Percentiles rank a stretch among this genome's conserved stretches.
These are phyloP conservation scores for Malurus melanocephalus DNA, from an alignment of 2,113 vertebrate species.

Conservation along the genomic window DNA sequence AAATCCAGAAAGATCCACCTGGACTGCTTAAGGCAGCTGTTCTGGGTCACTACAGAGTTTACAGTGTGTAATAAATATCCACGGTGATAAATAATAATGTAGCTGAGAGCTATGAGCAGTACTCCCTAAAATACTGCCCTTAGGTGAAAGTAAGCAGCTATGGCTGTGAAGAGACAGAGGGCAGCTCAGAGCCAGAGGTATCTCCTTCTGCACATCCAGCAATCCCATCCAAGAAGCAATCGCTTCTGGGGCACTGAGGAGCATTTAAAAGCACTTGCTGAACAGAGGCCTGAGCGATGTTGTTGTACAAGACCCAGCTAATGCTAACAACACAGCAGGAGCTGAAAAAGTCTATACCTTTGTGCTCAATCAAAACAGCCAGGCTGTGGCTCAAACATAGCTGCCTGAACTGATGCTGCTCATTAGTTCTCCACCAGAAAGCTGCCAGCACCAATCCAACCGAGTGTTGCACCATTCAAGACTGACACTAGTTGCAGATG, in stretches of 20 bases:
- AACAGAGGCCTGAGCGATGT: fast-evolving
- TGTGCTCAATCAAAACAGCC: background rate
- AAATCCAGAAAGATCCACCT: background rate
- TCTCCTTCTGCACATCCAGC: background rate
- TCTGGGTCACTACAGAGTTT: background rate
- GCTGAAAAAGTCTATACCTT: background rate
- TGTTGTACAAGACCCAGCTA: background rate
- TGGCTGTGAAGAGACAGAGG: background rate
- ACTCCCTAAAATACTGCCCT: background rate
- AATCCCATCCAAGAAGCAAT: background rate
- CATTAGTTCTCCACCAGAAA: background rate
- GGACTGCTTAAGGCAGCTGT: background rate
- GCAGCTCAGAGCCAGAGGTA: background rate
- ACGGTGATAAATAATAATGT: background rate
- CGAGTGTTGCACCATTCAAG: background rate
- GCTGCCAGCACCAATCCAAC: background rate
- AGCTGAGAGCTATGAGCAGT: background rate
- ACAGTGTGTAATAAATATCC: background rate
- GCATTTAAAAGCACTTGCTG: background rate
- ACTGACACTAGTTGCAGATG: background rate
- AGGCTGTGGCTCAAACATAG: fast-evolving
- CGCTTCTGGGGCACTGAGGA: fast-evolving
- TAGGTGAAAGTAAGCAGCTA: background rate
- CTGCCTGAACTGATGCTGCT: background rate
- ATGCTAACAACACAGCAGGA: background rate